Evolutionary conservation across 2,113 vertebrate genomes (phyloP).

Genomic region (Okapia johnstoni): DNA sequence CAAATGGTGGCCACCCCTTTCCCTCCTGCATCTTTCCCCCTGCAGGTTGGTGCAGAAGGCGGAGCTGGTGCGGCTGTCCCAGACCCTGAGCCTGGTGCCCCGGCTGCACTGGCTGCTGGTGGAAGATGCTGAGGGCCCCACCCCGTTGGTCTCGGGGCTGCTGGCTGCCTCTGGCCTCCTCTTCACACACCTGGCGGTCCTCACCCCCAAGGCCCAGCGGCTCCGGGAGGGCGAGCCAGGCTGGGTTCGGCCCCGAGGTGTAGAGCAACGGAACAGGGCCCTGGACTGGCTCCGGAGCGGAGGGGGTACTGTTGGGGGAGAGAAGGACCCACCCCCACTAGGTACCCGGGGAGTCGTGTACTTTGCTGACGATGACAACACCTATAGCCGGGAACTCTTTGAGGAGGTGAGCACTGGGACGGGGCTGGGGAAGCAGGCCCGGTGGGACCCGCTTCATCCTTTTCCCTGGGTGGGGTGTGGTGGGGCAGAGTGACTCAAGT

Average conservation of each 20-base stretch:
- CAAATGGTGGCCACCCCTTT: background rate
- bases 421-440: background rate
- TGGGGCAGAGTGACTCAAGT: background rate
- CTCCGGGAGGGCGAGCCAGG: slow-evolving; percentile 82
- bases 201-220: slow-evolving; percentile 87
- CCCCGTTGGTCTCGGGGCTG: slow-evolving; percentile 85
- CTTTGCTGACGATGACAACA: slow-evolving; percentile 97
- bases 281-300: slow-evolving; percentile 89
- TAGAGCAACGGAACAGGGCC: slow-evolving; percentile 92
- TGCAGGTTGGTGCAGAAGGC: slow-evolving; percentile 93
- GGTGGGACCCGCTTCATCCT: background rate
- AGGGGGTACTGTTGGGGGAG: slow-evolving; percentile 67
- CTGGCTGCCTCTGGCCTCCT: slow-evolving; percentile 88
- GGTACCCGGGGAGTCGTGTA: slow-evolving; percentile 87
- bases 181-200: slow-evolving; percentile 92
- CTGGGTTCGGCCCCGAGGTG: slow-evolving; percentile 88
- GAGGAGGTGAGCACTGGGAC: slow-evolving; percentile 87
- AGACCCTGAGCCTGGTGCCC: slow-evolving; percentile 92
- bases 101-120: slow-evolving; percentile 96
- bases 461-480: background rate
- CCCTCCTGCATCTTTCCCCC: slow-evolving; percentile 46
- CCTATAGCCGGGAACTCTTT: slow-evolving; percentile 95
- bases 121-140: slow-evolving; percentile 88
- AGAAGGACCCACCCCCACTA: slow-evolving; percentile 57
- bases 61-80: slow-evolving; percentile 92